phyloP scores from a whole-genome alignment of 2,888 invertebrate genomes.

The Eristalis arbustorum region DNA sequence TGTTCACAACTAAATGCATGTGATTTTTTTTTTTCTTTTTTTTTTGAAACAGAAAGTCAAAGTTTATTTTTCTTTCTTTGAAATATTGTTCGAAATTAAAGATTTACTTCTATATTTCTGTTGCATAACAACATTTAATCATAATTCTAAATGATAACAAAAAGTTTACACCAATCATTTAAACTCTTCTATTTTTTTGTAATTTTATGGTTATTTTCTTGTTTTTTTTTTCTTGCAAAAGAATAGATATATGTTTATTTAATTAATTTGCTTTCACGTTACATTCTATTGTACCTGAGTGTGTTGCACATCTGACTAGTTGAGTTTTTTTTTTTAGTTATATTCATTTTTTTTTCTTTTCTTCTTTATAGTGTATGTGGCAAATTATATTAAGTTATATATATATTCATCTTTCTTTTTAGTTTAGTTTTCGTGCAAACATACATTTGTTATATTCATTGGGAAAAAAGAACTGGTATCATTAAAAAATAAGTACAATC shows the following conservation, averaged over 20 bases:
- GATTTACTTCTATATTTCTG: slow-evolving; percentile 18
- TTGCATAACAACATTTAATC: slow-evolving; percentile 53
- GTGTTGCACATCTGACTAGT: slow-evolving; percentile 75
- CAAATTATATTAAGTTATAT: slow-evolving; percentile 29
- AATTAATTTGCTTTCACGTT: slow-evolving; percentile 58
- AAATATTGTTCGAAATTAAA: slow-evolving; percentile 17
- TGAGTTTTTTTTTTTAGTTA: slow-evolving; percentile 71
- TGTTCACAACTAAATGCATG: neutral
- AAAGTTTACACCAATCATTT: slow-evolving; percentile 52
- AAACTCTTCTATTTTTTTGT: slow-evolving; percentile 25
- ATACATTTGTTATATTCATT: slow-evolving; percentile 39
- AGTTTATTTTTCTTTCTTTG: neutral
- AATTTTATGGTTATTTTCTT: slow-evolving; percentile 28
- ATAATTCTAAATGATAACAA: slow-evolving; percentile 36
- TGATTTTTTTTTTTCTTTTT: neutral
- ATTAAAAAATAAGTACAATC: slow-evolving; percentile 62
- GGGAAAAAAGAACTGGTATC: slow-evolving; percentile 28
- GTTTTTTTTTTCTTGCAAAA: slow-evolving; percentile 19
- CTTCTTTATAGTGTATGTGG: slow-evolving; percentile 49
- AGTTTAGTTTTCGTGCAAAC: slow-evolving; percentile 35
- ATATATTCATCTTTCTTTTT: slow-evolving; percentile 15
- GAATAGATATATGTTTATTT: slow-evolving; percentile 13
- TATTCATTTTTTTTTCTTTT: slow-evolving; percentile 44
- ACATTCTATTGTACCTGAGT: slow-evolving; percentile 74
- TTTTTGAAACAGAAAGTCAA: slow-evolving; percentile 21